These are phyloP conservation scores for Chondrosia reniformis DNA, from an alignment of 37 sponge, comb jelly and placozoan species.

Conservation along the genomic window DNA sequence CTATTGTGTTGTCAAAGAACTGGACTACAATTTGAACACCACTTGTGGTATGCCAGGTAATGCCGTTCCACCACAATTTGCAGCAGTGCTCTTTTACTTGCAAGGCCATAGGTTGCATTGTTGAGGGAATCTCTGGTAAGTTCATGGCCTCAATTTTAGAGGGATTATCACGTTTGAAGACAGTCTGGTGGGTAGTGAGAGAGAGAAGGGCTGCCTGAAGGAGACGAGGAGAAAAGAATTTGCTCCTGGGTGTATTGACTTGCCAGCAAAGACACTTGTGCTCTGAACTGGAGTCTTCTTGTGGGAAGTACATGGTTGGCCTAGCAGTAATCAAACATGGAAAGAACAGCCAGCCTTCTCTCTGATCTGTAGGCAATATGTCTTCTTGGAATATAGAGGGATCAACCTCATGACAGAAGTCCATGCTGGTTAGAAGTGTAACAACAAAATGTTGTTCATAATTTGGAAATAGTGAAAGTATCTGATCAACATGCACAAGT, in stretches of 20 bases:
- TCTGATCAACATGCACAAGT: too few relatives aligned
- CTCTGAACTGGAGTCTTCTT: background rate
- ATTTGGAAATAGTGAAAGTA: background rate
- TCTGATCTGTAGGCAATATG: background rate
- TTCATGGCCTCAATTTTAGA: background rate
- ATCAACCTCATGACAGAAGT: background rate
- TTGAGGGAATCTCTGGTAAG: too few relatives aligned
- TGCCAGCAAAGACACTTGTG: slow-evolving; percentile 1
- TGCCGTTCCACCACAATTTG: slow-evolving; percentile 12
- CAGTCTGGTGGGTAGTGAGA: background rate
- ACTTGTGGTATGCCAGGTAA: background rate
- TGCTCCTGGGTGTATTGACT: background rate
- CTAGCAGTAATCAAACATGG: background rate
- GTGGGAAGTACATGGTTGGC: background rate
- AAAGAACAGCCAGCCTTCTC: background rate
- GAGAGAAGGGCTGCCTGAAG: background rate
- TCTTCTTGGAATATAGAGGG: background rate
- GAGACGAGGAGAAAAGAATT: background rate
- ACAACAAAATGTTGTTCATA: background rate
- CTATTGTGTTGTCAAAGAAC: background rate
- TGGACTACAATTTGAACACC: slow-evolving; percentile 1
- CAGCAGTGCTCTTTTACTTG: background rate
- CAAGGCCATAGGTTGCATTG: too few relatives aligned
- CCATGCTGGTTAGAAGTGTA: background rate
- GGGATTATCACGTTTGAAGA: background rate